Base-by-base conservation (phyloP, 2,888 invertebrate species). In the Philereme transversata region DNA sequence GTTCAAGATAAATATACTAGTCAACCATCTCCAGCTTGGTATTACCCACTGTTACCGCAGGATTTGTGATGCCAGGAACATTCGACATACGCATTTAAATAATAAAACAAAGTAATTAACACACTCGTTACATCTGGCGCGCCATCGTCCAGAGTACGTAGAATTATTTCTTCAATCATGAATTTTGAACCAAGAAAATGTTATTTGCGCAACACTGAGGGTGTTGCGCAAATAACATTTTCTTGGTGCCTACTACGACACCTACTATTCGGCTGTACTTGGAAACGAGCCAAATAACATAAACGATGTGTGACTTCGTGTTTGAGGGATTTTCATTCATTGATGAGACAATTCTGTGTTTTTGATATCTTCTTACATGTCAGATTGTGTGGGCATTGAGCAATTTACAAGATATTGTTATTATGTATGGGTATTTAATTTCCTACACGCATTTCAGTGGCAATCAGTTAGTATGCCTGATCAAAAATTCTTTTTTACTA, bases 301-400 rank as follows among this genome's bases (percentile, higher is more conserved):
- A 59, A 67, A 61, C 60, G 59, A 60, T 60, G 62, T 51, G 58
- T 62, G 68, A 69, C 65, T 67, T 7, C 8, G 68, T 70, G 69
- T 71, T 68, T 74, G 63, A 71, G 68, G 59, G 57, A 59, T 62
- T 68, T 69, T 68, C 68, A 70, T 70, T 77, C 76, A 79, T 75
- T 75, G 71, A 71, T 64, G 47, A 44, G 62, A 54, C 35, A 41
- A 47, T 44, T 47, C 11, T 5, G 33, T 47, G 22, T 22, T 22
- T 22, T 22, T 22, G 22, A 22, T 22, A 22, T 22, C 22, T 22
- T 22, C 22, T 22, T 22, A 22, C 22, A 22, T 22, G 22, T 22
- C 22, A 1, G 22, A 22, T 22, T 22, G 22, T 22, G 22, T 22
- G 22, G 22, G 22, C 3, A 22, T 22, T 22, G 22, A 22, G 22